Base-by-base conservation (phyloP, 2,797 vertebrate species). In the Apodemus agrarius region DNA sequence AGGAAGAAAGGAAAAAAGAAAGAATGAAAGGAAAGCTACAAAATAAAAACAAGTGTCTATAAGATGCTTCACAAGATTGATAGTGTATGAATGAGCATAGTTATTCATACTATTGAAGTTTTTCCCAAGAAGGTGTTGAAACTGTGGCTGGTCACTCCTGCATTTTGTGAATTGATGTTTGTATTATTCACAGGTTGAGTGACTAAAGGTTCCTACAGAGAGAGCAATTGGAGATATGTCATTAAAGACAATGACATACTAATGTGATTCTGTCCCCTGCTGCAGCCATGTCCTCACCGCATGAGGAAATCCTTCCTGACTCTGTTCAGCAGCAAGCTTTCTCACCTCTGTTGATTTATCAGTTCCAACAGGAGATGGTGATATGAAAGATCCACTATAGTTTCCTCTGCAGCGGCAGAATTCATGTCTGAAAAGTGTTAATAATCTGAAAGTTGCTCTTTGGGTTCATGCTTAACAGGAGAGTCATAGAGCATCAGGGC, bases 181-280 rank as follows among this genome's bases (percentile, higher is more conserved):
- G 85, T 29, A 92, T 6, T 67, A 3, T 4, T 61, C 6, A n/a
- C 31, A 69, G 34, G 14, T 91, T 80, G 29, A 76, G 3, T 13
- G 79, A 76, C 34, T 65, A 63, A 74, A 24, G 6, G 24, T 76
- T 7, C 80, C 10, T 37, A 3, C 52, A 40, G 16, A 37, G 97
- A n/a, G 29, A 79, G 43, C 43, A 16, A 46, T 89, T 95, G 21
- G 85, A 94, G 92, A 80, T 86, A 57, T 0, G 0, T 82, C 24
- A 72, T 49, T 93, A 79, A 89, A 96, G 46, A 74, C 26, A 92
- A 31, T 49, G 2, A 12, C 0, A 0, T 87, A 16, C 67, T 91
- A n/a, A 26, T 37, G 43, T 94, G 61, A 90, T 94, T 89, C 74
- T 90, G 87, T 61, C 49, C 52, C 85, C 90, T 82, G 40, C 90